Conservation (phyloP, 2,888 invertebrate species). For the Oegoconia quadripuncta region DNA sequence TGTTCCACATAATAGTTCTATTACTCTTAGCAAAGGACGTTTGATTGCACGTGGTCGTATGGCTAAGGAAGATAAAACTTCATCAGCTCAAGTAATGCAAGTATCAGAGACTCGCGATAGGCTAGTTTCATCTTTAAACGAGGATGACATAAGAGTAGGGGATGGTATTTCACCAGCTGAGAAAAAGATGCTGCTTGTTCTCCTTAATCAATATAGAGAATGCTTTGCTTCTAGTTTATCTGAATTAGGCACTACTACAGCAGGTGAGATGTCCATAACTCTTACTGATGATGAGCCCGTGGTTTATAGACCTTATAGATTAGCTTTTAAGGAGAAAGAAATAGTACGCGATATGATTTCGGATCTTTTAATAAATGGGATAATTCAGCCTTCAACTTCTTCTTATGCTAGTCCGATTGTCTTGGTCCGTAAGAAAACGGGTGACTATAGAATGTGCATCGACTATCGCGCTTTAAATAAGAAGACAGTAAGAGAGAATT, state of each 20-base stretch:
- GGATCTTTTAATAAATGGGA: constrained; percentile 18
- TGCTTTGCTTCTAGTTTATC: constrained; percentile 17
- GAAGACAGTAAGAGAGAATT: constrained; percentile 20
- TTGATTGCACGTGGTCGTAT: no score
- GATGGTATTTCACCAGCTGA: background rate
- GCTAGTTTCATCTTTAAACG: background rate
- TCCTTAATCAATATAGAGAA: constrained; percentile 6
- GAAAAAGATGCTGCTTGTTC: constrained; percentile 2
- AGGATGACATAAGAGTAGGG: constrained; percentile 1
- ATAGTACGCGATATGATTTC: constrained; percentile 18
- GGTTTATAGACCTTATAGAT: constrained; percentile 21
- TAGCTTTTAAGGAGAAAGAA: constrained; percentile 17
- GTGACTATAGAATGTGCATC: constrained; percentile 20
- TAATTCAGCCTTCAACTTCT: constrained; percentile 22
- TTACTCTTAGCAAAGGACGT: no score
- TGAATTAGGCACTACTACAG: constrained; percentile 17
- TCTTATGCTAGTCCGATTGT: constrained; percentile 26
- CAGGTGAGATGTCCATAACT: constrained; percentile 21
- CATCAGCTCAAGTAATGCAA: background rate
- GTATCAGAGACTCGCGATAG: background rate
- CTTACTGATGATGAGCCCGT: constrained; percentile 17
- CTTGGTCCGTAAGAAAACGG: constrained; percentile 24
- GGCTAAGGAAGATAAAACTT: no score
- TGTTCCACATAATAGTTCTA: no score
- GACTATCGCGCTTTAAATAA: constrained; percentile 22